Conservation (phyloP, 2,888 invertebrate species). For the Thymelicus acteon region DNA sequence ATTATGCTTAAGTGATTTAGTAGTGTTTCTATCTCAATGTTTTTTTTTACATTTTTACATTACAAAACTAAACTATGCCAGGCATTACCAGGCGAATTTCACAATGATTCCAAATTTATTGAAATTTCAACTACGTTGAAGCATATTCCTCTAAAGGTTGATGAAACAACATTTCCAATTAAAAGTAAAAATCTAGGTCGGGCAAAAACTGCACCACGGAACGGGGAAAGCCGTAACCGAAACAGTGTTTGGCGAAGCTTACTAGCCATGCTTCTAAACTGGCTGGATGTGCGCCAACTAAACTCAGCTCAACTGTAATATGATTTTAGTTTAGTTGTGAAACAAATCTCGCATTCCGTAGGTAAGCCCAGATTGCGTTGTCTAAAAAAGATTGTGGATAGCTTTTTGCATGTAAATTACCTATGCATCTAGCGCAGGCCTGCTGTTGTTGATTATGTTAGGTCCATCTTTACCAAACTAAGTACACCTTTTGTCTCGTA, state of each 20-base stretch:
- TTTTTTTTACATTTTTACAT: too few relatives aligned
- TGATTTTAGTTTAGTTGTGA: constrained; percentile 71
- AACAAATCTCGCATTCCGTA: constrained; percentile 61
- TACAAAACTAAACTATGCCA: too few relatives aligned
- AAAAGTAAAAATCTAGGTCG: constrained; percentile 21
- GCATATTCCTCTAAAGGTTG: constrained; percentile 1
- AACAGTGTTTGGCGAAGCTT: constrained; percentile 33
- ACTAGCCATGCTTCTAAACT: constrained; percentile 32
- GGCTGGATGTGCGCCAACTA: constrained; percentile 70
- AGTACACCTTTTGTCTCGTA: too few relatives aligned
- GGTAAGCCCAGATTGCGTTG: constrained; percentile 39
- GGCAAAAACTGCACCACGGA: constrained; percentile 17
- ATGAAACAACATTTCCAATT: constrained; percentile 12
- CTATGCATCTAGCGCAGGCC: not conserved
- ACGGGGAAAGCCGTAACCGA: constrained; percentile 21
- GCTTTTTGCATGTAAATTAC: constrained; percentile 10
- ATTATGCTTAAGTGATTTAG: too few relatives aligned
- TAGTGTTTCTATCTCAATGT: too few relatives aligned
- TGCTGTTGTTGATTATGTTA: not conserved
- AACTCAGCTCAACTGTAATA: constrained; percentile 71
- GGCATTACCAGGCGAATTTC: too few relatives aligned
- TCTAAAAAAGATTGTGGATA: constrained; percentile 22
- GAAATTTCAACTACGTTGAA: not conserved
- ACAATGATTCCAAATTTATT: too few relatives aligned
- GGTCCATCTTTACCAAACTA: too few relatives aligned